Percentiles rank a stretch among this genome's conserved stretches.
Evolutionary conservation across 2,113 vertebrate genomes (phyloP).

Genomic region (Salminus brasiliensis): DNA sequence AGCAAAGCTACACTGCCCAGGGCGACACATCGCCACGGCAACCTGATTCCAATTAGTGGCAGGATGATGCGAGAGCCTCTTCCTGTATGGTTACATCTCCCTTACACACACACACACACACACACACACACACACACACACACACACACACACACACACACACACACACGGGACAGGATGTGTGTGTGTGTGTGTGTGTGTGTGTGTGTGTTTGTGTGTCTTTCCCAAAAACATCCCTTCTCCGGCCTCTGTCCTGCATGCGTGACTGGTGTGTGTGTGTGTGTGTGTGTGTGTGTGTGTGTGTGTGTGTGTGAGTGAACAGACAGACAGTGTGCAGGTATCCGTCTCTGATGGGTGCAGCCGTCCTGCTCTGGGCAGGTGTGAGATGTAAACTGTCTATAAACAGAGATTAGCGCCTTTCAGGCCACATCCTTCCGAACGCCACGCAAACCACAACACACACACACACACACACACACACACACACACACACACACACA

Average conservation of each 20-base stretch:
- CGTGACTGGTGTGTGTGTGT: neutral
- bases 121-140: slow-evolving; percentile 17
- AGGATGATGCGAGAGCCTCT: slow-evolving; percentile 75
- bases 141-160: slow-evolving; percentile 13
- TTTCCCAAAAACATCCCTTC: neutral
- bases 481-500: neutral
- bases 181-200: neutral
- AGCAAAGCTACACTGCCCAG: slow-evolving; percentile 51
- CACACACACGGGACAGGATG: slow-evolving; percentile 32
- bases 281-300: neutral
- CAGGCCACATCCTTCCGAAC: neutral
- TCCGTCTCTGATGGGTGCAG: neutral
- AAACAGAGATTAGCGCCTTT: slow-evolving; percentile 2
- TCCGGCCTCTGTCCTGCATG: neutral
- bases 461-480: neutral
- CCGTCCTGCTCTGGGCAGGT: slow-evolving; percentile 2
- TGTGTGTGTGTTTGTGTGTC: slow-evolving; percentile 1
- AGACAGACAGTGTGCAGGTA: neutral
- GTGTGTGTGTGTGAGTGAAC: neutral
- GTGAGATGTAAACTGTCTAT: neutral
- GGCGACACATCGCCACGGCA: slow-evolving; percentile 53
- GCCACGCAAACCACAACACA: neutral
- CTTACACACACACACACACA: slow-evolving; percentile 11
- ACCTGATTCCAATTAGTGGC: slow-evolving; percentile 77
- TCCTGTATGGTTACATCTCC: slow-evolving; percentile 66